Base-by-base conservation (phyloP, 1,140 invertebrate genomes). In the Mizuhopecten yessoensis region DNA sequence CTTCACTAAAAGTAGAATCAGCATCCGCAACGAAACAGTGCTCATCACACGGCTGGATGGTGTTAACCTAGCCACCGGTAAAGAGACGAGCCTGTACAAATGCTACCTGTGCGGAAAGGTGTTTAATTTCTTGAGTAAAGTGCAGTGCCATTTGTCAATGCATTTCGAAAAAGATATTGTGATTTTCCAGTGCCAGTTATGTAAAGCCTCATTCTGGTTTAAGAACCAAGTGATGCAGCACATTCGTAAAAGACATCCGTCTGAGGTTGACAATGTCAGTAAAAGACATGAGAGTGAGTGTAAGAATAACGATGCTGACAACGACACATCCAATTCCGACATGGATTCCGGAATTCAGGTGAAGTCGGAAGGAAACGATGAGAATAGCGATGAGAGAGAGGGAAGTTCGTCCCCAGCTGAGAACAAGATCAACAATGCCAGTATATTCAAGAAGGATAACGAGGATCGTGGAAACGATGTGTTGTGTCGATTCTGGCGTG, bases 21-120 rank as follows among this genome's bases (percentile, higher is more conserved):
- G 92, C 34, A 92, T 97, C 34, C 93, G 93, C 57, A 95, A 95
- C 45, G 97, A 97, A 92, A 96, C 96, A 49, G 93, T 97, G 29
- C 57, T 97, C 33, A 95, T 97, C 0, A 96, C 96, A 0, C 92
- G 96, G 49, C 89, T 97, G 13, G 96, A 97, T 92, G 97, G 96
- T 0, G 75, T 96, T 7, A 96, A 97, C 92, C 92, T 95, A 13
- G 91, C 92, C 9, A 96, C 94, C 0, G 96, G 96, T 10, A 95
- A 96, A 88, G 94, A 95, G 45, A 94, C 95, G 45, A 95, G 96
- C 23, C 93, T 97, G 7, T 97, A 96, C 91, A 97, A 97, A 93
- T 97, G 97, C 94, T 96, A 97, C 89, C 90, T 97, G 10, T 97
- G 97, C 93, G 94, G 95, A 20, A 95, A 96, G 88, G 94, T 97